Base-by-base conservation (phyloP, 2,797 vertebrate genomes). In the Lagorchestes hirsutus region DNA sequence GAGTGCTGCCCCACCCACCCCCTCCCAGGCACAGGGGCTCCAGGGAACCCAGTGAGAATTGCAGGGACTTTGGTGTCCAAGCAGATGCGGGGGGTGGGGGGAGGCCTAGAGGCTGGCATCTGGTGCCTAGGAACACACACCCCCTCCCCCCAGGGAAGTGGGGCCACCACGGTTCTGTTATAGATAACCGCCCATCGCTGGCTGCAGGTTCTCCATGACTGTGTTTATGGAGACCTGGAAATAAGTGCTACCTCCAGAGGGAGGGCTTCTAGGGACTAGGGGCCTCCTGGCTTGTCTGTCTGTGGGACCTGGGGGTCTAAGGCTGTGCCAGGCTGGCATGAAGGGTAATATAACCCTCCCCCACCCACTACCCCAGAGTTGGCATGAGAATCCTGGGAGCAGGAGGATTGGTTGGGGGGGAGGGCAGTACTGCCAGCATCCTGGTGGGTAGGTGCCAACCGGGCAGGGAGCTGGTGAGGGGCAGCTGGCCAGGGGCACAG, bases 351-450 rank as follows among this genome's bases (percentile, higher is more conserved):
- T 97, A 93, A 96, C 97, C 98, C 95, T 98, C 97, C 98, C 97
- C 98, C 96, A 95, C 90, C 97, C 92, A 52, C 95, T 55, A 96
- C 94, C 98, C 3, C 92, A 96, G 96, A 97, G 96, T 97, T 98
- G 98, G 98, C 96, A 98, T 96, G 59, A 97, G 97, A 94, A 87
- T 50, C 3, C 96, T 95, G 90, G 91, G 97, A 97, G 96, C 97
- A 98, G 97, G 97, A 95, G 97, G 97, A 97, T 95, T 96, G 97
- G 95, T 97, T 96, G 95, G 97, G 97, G 96, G 97, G 91, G 96
- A 95, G 97, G 96, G 97, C 98, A 98, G 94, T 96, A 97, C 96
- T 98, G 98, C 98, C 97, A 98, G 98, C 97, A 98, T 98, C 97
- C 97, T 97, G 97, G 96, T 97, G 97, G 97, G 97, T 97, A 97